These are phyloP conservation scores for Chaenodraco wilsoni DNA, from an alignment of 2,797 vertebrate species.

Conservation along the genomic window DNA sequence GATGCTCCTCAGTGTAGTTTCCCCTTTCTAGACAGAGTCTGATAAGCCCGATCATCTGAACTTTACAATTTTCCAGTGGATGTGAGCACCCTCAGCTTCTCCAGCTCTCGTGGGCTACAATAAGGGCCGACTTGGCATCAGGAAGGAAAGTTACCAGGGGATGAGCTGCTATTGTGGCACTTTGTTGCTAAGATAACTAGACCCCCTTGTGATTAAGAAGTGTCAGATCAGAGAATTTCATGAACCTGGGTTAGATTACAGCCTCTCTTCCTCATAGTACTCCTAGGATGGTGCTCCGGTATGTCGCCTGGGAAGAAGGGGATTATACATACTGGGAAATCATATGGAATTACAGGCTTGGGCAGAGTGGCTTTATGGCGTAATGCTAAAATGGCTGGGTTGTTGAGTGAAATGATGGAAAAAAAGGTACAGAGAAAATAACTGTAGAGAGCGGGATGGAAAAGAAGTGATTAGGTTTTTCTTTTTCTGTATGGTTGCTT, in stretches of 20 bases:
- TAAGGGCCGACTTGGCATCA: slow-evolving; percentile 53
- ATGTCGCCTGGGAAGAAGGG: slow-evolving; percentile 57
- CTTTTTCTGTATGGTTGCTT: slow-evolving; percentile 14
- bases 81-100: slow-evolving; percentile 28
- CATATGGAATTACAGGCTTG: slow-evolving; percentile 68
- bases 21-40: slow-evolving; percentile 16
- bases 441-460: slow-evolving; percentile 2
- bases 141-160: slow-evolving; percentile 23
- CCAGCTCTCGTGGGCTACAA: slow-evolving; percentile 48
- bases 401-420: slow-evolving; percentile 48
- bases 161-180: slow-evolving; percentile 30
- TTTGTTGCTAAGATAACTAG: slow-evolving; percentile 65
- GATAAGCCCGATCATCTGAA: slow-evolving; percentile 63
- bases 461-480: slow-evolving; percentile 16
- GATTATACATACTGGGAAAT: slow-evolving; percentile 76
- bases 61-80: slow-evolving; percentile 52
- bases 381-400: slow-evolving; percentile 40
- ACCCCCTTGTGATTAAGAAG: slow-evolving; percentile 58
- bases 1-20: slow-evolving; percentile 14
- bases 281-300: slow-evolving; percentile 49
- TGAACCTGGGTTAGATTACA: slow-evolving; percentile 70
- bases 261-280: slow-evolving; percentile 50
- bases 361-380: slow-evolving; percentile 60
- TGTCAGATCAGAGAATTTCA: slow-evolving; percentile 69
- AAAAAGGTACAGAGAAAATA: slow-evolving; percentile 21